Conservation (phyloP, 2,113 vertebrate species). For the Pluvianellus socialis region DNA sequence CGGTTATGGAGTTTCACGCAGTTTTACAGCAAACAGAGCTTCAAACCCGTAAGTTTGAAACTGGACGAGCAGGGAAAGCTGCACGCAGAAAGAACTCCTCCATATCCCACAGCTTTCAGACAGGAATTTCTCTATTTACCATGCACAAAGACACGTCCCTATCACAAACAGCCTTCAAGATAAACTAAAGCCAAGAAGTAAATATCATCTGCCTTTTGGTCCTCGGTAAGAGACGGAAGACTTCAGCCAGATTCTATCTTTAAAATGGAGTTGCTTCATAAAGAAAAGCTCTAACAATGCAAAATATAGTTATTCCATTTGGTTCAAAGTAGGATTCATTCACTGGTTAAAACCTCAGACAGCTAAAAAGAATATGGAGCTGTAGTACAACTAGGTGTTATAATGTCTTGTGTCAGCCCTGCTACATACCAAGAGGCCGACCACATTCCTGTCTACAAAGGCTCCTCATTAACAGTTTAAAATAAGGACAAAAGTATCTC, state of each 20-base stretch:
- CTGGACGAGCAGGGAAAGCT: neutral
- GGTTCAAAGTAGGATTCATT: neutral
- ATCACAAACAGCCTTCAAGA: conserved; percentile 9
- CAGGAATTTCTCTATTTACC: neutral
- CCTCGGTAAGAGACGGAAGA: neutral
- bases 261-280: neutral
- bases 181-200: conserved; percentile 25
- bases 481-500: neutral
- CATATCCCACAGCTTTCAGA: neutral
- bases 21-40: neutral
- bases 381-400: neutral
- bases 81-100: neutral
- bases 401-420: neutral
- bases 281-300: neutral
- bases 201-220: neutral
- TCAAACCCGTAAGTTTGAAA: neutral
- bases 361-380: neutral
- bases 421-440: neutral
- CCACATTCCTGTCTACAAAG: neutral
- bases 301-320: neutral
- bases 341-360: neutral
- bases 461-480: neutral
- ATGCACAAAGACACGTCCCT: neutral
- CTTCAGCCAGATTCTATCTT: neutral
- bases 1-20: neutral